These are phyloP conservation scores for Drosophila arizonae DNA, from an alignment of 1,140 invertebrate species.

Conservation along the genomic window DNA sequence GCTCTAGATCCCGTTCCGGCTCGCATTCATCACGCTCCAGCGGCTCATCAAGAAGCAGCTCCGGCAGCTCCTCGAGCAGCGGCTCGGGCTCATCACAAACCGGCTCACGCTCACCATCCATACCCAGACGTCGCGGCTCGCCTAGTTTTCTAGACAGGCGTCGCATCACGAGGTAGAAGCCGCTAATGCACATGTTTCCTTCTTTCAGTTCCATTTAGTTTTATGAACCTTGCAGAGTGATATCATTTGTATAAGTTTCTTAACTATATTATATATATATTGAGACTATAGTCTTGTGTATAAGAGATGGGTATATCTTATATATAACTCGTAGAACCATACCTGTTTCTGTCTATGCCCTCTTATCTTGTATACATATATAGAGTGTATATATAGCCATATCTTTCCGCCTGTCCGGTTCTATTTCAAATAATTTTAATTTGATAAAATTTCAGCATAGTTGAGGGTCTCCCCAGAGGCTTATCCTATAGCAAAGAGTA, in stretches of 20 bases:
- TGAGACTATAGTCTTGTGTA: too few species aligned
- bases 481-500: too few species aligned
- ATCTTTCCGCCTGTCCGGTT: too few species aligned
- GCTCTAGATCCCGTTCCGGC: slow-evolving; percentile 83
- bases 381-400: too few species aligned
- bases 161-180: slow-evolving; percentile 93
- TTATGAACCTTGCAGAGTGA: slow-evolving; percentile 17
- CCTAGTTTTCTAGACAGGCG: slow-evolving; percentile 95
- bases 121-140: slow-evolving; percentile 93
- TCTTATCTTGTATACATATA: too few species aligned
- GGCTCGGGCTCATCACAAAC: slow-evolving; percentile 75
- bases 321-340: too few species aligned
- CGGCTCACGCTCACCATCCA: slow-evolving; percentile 91
- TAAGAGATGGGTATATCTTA: too few species aligned
- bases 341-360: too few species aligned
- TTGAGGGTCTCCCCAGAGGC: too few species aligned
- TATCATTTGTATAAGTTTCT: background rate
- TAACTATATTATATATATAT: background rate
- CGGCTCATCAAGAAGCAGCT: slow-evolving; percentile 83
- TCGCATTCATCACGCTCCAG: slow-evolving; percentile 84
- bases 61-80: slow-evolving; percentile 73
- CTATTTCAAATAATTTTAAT: too few species aligned
- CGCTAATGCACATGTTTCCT: background rate
- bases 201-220: background rate
- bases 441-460: too few species aligned